phyloP scores from a whole-genome alignment of 2,888 invertebrate genomes.

The Willowsia nigromaculata region DNA sequence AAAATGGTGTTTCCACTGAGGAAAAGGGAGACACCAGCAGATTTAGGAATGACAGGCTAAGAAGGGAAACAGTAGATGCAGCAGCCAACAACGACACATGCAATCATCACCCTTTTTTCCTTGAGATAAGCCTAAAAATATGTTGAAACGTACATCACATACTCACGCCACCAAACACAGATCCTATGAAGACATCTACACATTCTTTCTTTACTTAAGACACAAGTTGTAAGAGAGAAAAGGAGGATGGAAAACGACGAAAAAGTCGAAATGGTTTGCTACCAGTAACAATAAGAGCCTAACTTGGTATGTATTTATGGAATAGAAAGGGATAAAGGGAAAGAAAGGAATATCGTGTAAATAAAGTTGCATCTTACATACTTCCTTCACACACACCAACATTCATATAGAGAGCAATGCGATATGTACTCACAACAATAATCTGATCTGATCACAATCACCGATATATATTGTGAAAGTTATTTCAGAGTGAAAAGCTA shows the following conservation, averaged over 20 bases:
- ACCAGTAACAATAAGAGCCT: too few relatives aligned
- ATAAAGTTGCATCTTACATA: not conserved
- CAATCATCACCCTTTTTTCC: constrained; percentile 46
- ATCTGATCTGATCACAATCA: not conserved
- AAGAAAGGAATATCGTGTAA: not conserved
- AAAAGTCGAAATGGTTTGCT: not conserved
- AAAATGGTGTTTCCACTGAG: constrained; percentile 36
- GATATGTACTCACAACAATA: not conserved
- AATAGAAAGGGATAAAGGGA: not conserved
- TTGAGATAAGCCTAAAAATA: constrained; percentile 19
- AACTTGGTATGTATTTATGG: not conserved
- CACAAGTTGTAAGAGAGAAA: too few relatives aligned
- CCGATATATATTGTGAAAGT: constrained; percentile 13
- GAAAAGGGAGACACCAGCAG: not conserved
- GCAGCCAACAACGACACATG: constrained; percentile 35
- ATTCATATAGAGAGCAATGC: not conserved
- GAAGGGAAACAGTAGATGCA: constrained; percentile 16
- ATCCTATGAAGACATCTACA: too few relatives aligned
- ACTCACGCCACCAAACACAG: too few relatives aligned
- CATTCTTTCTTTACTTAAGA: too few relatives aligned
- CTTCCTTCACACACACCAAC: not conserved
- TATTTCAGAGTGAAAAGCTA: constrained; percentile 16
- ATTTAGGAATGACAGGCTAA: constrained; percentile 35
- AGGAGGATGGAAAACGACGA: too few relatives aligned
- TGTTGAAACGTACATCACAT: too few relatives aligned